Evolutionary conservation across 2,888 invertebrate genomes (phyloP), one percentile per base, ranked within the genome.

Genomic region (Leptura quadrifasciata): DNA sequence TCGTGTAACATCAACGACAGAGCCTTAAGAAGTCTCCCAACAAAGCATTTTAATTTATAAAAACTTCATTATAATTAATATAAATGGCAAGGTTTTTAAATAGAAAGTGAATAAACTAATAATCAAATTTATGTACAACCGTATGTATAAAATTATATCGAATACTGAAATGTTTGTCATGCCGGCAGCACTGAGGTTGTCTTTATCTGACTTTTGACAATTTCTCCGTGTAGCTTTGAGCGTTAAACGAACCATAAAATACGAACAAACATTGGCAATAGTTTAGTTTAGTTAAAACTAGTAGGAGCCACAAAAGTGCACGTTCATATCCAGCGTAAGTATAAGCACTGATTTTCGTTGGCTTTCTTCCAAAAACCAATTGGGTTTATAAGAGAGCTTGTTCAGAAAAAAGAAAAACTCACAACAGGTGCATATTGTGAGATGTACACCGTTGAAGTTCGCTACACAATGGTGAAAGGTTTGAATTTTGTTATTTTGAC

Each of bases 321-420:
- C 74, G 69, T 69, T 74, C 69, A 69, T 69, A 69, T 60, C 74
- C 74, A 63, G 69, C 57, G 18, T 70, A n/a, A 35, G 35, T 60
- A 55, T 60, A 47, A 65, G 31, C 65, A 31, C 71, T 71, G 75
- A 75, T 75, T 75, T 75, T 64, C 31, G 65, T 75, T 75, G 75
- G 75, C 71, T 31, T 27, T 60, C 21, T 54, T 71, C 75, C 71
- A 75, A 71, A 75, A 65, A 8, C n/a, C 71, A 60, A 72, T 75
- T 71, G 65, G 65, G 67, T 75, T 70, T 70, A 71, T 65, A 31
- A 35, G 61, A 20, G 71, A 55, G 57, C 58, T 39, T 10, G 24
- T 54, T 69, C 20, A 54, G 12, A 55, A 67, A 61, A 74, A 61
- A 54, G 12, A 55, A 67, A 61, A 74, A 61, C 55, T 20, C 17